phyloP scores from a whole-genome alignment of 2,888 invertebrate genomes.

The Synanthedon tipuliformis region DNA sequence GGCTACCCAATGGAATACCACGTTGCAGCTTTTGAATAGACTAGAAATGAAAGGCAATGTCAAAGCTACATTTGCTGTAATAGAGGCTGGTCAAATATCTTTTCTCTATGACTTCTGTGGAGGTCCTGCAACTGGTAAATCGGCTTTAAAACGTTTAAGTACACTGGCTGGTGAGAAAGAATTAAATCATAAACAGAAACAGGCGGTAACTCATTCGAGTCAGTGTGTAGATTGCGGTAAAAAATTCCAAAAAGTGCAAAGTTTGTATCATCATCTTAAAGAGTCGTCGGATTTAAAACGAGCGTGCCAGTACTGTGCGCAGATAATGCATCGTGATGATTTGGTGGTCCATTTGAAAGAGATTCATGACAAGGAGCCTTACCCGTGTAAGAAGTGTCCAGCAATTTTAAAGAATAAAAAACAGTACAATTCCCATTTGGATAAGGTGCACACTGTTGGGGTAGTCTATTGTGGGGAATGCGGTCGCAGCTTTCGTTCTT shows the following conservation, averaged over 20 bases:
- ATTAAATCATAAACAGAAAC: neutral
- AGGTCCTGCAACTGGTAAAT: constrained; percentile 1
- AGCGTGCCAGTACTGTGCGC: constrained; percentile 45
- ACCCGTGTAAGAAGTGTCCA: constrained; percentile 43
- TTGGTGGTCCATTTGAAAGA: constrained; percentile 30
- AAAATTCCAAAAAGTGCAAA: constrained; percentile 28
- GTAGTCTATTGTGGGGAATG: constrained; percentile 44
- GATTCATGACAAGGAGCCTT: constrained; percentile 23
- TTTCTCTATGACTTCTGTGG: constrained; percentile 16
- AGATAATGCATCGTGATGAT: constrained; percentile 35
- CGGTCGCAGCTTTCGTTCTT: constrained; percentile 34
- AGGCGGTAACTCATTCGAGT: constrained; percentile 12
- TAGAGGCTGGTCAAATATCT: constrained; percentile 24
- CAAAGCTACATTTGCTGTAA: constrained; percentile 21
- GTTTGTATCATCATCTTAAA: constrained; percentile 40
- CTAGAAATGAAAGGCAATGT: constrained; percentile 15
- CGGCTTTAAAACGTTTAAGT: constrained; percentile 4
- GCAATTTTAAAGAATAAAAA: constrained; percentile 24
- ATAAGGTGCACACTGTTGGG: constrained; percentile 29
- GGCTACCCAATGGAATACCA: constrained; percentile 28
- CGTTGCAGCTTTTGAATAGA: constrained; percentile 25
- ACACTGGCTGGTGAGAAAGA: constrained; percentile 6
- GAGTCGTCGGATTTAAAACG: constrained; percentile 37
- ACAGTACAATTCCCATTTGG: constrained; percentile 25
- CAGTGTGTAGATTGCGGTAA: constrained; percentile 43